Evolutionary conservation across 2,113 vertebrate genomes (phyloP).

Genomic region (Oncorhynchus masou): DNA sequence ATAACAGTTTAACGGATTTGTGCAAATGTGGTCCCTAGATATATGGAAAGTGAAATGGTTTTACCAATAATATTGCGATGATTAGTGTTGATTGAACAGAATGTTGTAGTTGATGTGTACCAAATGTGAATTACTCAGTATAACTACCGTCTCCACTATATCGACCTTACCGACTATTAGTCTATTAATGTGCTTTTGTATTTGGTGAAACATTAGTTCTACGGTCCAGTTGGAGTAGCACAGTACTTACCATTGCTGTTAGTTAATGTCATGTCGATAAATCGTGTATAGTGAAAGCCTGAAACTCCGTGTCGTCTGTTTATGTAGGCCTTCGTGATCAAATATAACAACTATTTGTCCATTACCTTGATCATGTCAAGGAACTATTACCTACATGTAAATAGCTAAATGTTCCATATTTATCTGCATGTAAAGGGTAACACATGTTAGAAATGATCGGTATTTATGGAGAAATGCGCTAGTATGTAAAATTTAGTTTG

Average conservation of each 20-base stretch:
- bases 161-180: constrained; percentile 98
- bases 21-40: constrained; percentile 95
- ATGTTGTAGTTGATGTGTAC: constrained; percentile 99
- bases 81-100: constrained; percentile 97
- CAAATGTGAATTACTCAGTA: constrained; percentile 99
- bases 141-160: constrained; percentile 95
- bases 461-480: constrained; percentile 99
- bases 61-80: constrained; percentile 89
- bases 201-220: constrained; percentile 99
- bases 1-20: constrained; percentile 90
- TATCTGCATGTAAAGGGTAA: constrained; percentile 99
- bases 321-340: constrained; percentile 90
- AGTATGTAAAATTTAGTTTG: constrained; percentile 99
- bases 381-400: constrained; percentile 87
- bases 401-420: constrained; percentile 99
- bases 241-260: constrained; percentile 93
- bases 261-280: constrained; percentile 99
- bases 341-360: constrained; percentile 93
- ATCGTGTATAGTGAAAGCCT: constrained; percentile 98
- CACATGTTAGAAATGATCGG: constrained; percentile 99
- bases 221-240: constrained; percentile 99
- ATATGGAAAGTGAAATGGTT: constrained; percentile 83
- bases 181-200: constrained; percentile 99
- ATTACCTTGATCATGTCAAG: constrained; percentile 94
- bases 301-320: constrained; percentile 99